Base-by-base conservation (phyloP, 1,140 invertebrate species). In the Doryteuthis pealeii region DNA sequence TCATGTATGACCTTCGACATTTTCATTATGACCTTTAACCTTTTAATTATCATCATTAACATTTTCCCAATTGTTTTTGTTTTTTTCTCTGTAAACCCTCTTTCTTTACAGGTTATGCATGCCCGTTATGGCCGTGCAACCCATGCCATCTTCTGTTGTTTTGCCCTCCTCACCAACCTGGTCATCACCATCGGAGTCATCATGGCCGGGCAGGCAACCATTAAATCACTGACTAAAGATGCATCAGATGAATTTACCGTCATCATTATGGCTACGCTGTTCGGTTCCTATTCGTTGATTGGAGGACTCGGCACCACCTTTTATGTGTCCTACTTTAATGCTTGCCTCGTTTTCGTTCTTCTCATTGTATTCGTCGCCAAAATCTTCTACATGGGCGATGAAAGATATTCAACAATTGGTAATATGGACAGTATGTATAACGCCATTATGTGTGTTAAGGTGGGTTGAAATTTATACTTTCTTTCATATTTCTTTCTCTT, bases 301-400 rank as follows among this genome's bases (percentile, higher is more conserved):
- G 87, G 87, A 22, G 87, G 87, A 10, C 80, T 88, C 15, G 86
- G 86, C n/a, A 85, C 87, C 30, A 86, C 86, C 30, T 87, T 88
- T 75, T 88, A 88, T 74, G 87, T 88, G 6, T 87, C 86, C 70
- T 88, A 88, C 75, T 87, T 87, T 83, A 87, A 87, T 78, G 84
- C 85, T 18, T 82, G 79, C 67, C 78, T 88, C 49, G 87, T 88
- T 14, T 86, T 86, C 75, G 78, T 86, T 58, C 77, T 87, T 22
- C 81, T 87, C n/a, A 82, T 83, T 40, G 78, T 83, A 1, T 83
- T 83, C 65, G 82, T 83, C 12, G 81, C 82, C 28, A 82, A 82
- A 74, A 83, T 83, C 62, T 77, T 82, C 49, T 79, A 82, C 76
- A 80, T 77, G 74, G 78, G 77, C 1, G 79, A 82, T 67, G 73